Base-by-base conservation (phyloP, 1,140 invertebrate genomes). In the Nautilus pompilius region DNA sequence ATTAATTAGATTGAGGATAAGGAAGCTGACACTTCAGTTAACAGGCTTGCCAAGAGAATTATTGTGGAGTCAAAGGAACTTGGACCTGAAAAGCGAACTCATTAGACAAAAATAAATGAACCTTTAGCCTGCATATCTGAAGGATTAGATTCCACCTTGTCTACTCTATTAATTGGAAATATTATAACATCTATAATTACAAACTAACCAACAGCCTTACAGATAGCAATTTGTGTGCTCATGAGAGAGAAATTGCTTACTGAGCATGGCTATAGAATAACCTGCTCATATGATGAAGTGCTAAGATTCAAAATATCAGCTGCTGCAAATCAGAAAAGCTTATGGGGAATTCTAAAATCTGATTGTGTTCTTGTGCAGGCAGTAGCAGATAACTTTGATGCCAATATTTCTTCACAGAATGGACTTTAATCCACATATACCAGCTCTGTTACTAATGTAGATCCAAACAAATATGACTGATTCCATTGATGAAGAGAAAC, bases 361-460 rank as follows among this genome's bases (percentile, higher is more conserved):
- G 41, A 28, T 20, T 29, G 5, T 33, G 33, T 61, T 32, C 54
- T 68, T 5, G 48, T 67, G 6, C 62, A 68, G 45, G 55, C 57
- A 32, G 33, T 68, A 3, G 58, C 41, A 33, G 65, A 70, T 41
- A 70, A 70, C 41, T 70, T 70, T 60, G 68, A 69, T 64, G 57
- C 68, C 24, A 32, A 67, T 36, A 66, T 69, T 33, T 67, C 65
- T 29, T 69, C 60, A 0, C 65, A 57, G 49, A 69, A 67, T 58
- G 68, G 68, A 46, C 20, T 32, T 3, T 2, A 34, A 24, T 64
- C 65, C 8, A 69, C 68, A 49, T 62, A 67, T 55, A 41, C 61
- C 20, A n/a, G n/a, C n/a, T n/a, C n/a, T n/a, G n/a, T n/a, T n/a
- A n/a, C n/a, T n/a, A n/a, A n/a, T n/a, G n/a, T n/a, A n/a, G n/a